Evolutionary conservation across 2,888 invertebrate species (phyloP), one percentile per base, ranked within the genome.

Genomic region (Schizotus pectinicornis): DNA sequence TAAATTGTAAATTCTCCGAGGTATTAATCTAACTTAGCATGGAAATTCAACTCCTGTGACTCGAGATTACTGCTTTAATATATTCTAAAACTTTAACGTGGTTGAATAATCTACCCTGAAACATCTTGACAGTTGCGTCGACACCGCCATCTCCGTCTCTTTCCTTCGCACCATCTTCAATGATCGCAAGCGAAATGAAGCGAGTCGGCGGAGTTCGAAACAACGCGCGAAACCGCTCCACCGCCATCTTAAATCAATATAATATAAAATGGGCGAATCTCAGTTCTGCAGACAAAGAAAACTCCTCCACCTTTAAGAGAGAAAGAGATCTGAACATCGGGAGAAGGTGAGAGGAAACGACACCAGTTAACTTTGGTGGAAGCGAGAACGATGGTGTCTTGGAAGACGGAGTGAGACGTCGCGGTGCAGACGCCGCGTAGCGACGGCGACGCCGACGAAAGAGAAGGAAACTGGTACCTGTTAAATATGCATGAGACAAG

Each of bases 1-100:
- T 77, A 77, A 78, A 79, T 79, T 79, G 77, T 76, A 76, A 79
- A 79, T 79, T 79, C 79, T 79, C 79, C 70, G 74, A 79, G 79
- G 79, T 79, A 79, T 79, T 79, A 79, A 79, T 79, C 79, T 79
- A 79, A 79, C 78, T 79, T 79, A 77, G 78, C 78, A 78, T 78
- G 77, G 79, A 79, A 79, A 79, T 79, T 79, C 79, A 76, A 78
- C 78, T 79, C 77, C 76, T 75, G 77, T 65, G 78, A 77, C 78
- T 78, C 75, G 74, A 78, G 78, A 79, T 79, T 79, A 79, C 77
- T 74, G 77, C 78, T 79, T 79, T 79, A 79, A 79, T 79, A 79
- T 79, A 79, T 79, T 79, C 79, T 77, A 79, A 79, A 79, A 79
- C 78, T 79, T 79, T 74, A 68, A 68, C 69, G 69, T 70, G 75